Percentiles rank a stretch among this genome's conserved stretches.
Evolutionary conservation across 2,888 invertebrate species (phyloP).

Genomic region (Malthinus flaveolus): DNA sequence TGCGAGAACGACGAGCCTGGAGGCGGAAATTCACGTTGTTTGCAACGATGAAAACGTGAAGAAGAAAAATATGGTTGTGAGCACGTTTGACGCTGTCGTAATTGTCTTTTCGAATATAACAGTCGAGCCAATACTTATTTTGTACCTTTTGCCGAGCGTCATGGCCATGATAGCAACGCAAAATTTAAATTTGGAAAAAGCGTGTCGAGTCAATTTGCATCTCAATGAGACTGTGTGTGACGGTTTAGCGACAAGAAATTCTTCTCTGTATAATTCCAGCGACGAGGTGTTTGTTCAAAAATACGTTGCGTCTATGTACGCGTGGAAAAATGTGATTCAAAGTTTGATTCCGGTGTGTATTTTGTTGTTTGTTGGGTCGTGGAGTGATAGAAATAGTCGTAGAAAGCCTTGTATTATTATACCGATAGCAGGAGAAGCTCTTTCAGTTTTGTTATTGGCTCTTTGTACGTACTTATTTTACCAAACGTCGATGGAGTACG

Average conservation of each 20-base stretch:
- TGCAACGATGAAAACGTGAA: conserved; percentile 46
- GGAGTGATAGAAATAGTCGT: conserved; percentile 66
- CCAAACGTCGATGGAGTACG: conserved; percentile 58
- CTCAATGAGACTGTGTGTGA: conserved; percentile 54
- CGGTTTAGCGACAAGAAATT: conserved; percentile 40
- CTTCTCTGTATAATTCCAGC: conserved; percentile 34
- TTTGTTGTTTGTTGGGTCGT: conserved; percentile 77
- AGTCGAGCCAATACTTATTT: conserved; percentile 66
- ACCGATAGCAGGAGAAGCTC: conserved; percentile 75
- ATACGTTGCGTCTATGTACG: conserved; percentile 73
- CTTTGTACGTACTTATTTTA: conserved; percentile 58
- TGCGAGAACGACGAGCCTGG: conserved; percentile 50
- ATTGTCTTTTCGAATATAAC: conserved; percentile 60
- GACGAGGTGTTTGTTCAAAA: conserved; percentile 60
- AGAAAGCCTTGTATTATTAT: conserved; percentile 77
- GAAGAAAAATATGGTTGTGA: conserved; percentile 21
- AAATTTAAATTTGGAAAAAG: conserved; percentile 60
- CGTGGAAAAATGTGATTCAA: conserved; percentile 80
- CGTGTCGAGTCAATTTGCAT: conserved; percentile 58
- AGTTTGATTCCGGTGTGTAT: conserved; percentile 75
- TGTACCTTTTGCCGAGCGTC: conserved; percentile 62
- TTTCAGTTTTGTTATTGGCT: conserved; percentile 55
- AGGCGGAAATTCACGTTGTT: conserved; percentile 48
- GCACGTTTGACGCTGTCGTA: too few relatives aligned
- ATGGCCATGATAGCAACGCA: conserved; percentile 53